phyloP scores from a whole-genome alignment of 2,113 vertebrate genomes.

The Malurus cyaneus region DNA sequence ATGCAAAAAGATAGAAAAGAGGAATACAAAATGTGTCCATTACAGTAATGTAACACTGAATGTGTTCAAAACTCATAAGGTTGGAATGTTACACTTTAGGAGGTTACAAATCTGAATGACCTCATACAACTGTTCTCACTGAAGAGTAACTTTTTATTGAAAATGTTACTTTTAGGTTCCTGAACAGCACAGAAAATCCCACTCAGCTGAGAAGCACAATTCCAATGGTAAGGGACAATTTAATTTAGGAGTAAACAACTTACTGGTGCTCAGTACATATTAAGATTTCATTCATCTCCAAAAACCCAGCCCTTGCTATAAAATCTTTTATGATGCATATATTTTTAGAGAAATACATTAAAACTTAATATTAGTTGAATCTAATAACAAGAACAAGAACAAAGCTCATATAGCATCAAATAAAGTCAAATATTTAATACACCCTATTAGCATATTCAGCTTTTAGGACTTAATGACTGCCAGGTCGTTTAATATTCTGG shows the following conservation, averaged over 20 bases:
- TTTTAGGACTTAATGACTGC: neutral
- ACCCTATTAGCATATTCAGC: neutral
- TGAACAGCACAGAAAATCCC: neutral
- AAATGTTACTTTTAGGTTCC: neutral
- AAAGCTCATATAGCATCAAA: neutral
- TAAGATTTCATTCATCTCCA: neutral
- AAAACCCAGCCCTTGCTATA: neutral
- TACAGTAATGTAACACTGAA: neutral
- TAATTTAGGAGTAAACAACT: neutral
- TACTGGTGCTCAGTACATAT: neutral
- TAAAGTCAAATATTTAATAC: neutral
- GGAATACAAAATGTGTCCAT: neutral
- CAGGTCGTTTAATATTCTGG: neutral
- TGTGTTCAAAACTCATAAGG: neutral
- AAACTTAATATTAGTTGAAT: neutral
- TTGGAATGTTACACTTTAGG: neutral
- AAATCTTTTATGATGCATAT: neutral
- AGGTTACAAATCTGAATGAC: neutral
- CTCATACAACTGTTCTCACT: neutral
- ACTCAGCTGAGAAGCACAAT: neutral
- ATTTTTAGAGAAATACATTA: neutral
- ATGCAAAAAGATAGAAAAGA: neutral
- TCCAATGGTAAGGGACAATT: neutral
- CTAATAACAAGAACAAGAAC: neutral
- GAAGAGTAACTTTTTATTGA: neutral